These are phyloP conservation scores for Podotricha telesiphe DNA, from an alignment of 2,888 invertebrate genomes.

Conservation along the genomic window DNA sequence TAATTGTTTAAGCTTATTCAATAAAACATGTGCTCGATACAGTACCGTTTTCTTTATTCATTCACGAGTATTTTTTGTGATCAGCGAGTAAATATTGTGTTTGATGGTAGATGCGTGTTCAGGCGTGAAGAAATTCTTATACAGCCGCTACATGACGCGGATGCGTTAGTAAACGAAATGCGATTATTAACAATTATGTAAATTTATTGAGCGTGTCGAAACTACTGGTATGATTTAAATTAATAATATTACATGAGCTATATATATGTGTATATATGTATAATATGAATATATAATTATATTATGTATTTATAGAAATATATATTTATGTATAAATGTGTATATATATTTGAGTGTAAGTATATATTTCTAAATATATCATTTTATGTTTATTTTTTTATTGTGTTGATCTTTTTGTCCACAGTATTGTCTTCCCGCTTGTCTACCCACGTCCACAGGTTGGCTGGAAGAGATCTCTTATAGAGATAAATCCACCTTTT, in stretches of 20 bases:
- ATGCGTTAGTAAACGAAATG: neutral
- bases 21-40: slow-evolving; percentile 49
- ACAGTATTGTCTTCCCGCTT: no score
- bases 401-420: no score
- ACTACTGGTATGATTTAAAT: neutral
- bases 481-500: no score
- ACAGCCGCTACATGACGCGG: neutral
- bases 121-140: slow-evolving; percentile 19
- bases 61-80: slow-evolving; percentile 48
- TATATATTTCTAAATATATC: no score
- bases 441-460: no score
- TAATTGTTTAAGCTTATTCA: slow-evolving; percentile 46
- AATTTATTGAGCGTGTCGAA: slow-evolving; percentile 13
- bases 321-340: no score
- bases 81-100: slow-evolving; percentile 25
- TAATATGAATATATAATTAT: no score
- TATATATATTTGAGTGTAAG: no score
- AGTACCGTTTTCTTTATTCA: slow-evolving; percentile 53
- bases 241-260: neutral
- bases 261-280: no score
- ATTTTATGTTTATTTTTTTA: no score
- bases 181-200: slow-evolving; percentile 2
- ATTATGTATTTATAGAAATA: no score
- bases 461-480: no score
- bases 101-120: slow-evolving; percentile 22